Base-by-base conservation (phyloP, 2,113 vertebrate genomes). In the Alethe castanea region DNA sequence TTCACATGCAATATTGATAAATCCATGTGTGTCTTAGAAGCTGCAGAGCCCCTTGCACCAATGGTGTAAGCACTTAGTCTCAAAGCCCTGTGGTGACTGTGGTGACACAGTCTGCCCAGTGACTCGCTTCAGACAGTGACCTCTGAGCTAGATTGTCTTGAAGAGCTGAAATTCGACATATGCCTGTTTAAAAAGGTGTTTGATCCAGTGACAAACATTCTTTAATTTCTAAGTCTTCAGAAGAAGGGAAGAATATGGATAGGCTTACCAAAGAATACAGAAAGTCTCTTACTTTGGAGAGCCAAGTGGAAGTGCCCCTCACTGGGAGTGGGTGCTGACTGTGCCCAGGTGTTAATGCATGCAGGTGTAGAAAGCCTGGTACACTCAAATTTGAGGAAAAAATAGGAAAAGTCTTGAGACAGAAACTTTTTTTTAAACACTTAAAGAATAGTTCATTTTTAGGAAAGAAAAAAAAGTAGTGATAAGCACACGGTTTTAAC, bases 1-100 rank as follows among this genome's bases (percentile, higher is more conserved):
- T 90, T 23, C 53, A 31, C 24, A 67, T 94, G 78, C 71, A 86
- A 36, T 88, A 82, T 31, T 96, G 94, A 40, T 19, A 20, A 91
- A 78, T 22, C 6, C 9, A 7, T 3, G 8, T 88, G 4, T 52
- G 12, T 10, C 10, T 40, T 71, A 71, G 61, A 67, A 87, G 22
- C 38, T 52, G 42, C 53, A 56, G 31, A 69, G 25, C 25, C 6
- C 5, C 59, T 66, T 91, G 29, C 52, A 78, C 17, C 44, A 29
- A 0, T 52, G 24, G 20, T n/a, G 12, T 61, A n/a, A 45, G 31
- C 14, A 20, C 53, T 61, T 65, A 45, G 25, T 73, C 47, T 19
- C 44, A 12, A 50, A 8, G 38, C 33, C 13, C 29, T 35, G 20
- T 54, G 15, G 8, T 17, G n/a, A n/a, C n/a, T n/a, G n/a, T n/a